Base-by-base conservation (phyloP, 2,888 invertebrate species). In the Mantis religiosa region DNA sequence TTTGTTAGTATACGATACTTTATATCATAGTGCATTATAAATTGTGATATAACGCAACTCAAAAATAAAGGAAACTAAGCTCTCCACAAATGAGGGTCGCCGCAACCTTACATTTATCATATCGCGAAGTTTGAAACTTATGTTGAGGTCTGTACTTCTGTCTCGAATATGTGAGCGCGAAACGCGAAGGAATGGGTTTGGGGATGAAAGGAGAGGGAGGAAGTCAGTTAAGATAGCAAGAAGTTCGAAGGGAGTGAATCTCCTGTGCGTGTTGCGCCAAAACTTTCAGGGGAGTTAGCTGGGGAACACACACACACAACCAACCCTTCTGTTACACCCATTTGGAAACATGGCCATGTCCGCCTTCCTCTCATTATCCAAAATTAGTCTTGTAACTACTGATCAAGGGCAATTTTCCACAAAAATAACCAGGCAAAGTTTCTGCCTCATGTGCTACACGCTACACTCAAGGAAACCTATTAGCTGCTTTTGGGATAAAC, bases 181-280 rank as follows among this genome's bases (percentile, higher is more conserved):
- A 71, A 20, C 54, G 54, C 54, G 54, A 71, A 71, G 54, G 54
- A 71, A 20, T 15, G 54, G 54, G 54, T 25, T 71, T 71, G 54
- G 20, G 20, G 54, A 71, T 71, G 54, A 71, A 71, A 71, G 54
- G 54, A 71, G 54, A 20, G 27, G 15, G 41, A 85, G 85, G 85
- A 85, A 85, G 85, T 85, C 85, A 85, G 85, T 85, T 85, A 85
- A 85, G 85, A 85, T 47, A 85, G 85, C 85, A 85, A 47, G 85
- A 85, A 85, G 85, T 85, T 85, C 28, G 14, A 27, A 54, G 27
- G 27, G 85, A 54, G 85, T 85, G 47, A 47, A 85, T 85, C 54
- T 85, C 28, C 47, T 34, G 28, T 20, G 84, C 84, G 34, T 71
- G 54, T 71, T 71, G 54, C 54, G 54, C 54, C 54, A 71, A 71